Evolutionary conservation across 2,113 vertebrate species (phyloP), one percentile per base, ranked within the genome.

Genomic region (Dermatemys mawii): DNA sequence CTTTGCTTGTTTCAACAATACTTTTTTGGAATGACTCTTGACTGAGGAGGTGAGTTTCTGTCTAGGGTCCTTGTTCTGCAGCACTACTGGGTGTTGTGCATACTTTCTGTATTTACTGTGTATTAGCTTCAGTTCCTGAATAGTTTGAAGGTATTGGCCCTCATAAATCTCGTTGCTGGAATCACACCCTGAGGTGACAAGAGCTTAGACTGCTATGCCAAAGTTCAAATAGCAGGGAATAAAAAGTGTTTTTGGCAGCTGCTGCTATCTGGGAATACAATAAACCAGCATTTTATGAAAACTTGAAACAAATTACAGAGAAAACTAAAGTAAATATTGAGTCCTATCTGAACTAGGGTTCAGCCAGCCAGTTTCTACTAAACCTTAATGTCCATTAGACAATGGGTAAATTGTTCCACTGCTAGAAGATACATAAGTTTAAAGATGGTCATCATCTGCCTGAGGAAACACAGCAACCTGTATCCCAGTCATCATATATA

Each of bases 151-250:
- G 70, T 92, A 24, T 79, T 67, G 13, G 50, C 81, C 76, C 60
- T 87, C 63, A 88, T 73, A 87, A 94, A 91, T 48, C 13, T 86
- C 90, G 63, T 84, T 60, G 57, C 32, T 94, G 63, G 89, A 96
- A 96, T 84, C 19, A 14, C 70, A 91, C 53, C 83, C 88, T 83
- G 54, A 94, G n/a, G 67, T 90, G 55, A 96, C 35, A 91, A 86
- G 57, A 76, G 24, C 75, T 93, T 78, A 80, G 84, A 81, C 90
- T 89, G 67, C 44, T 89, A 88, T 89, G 92, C 35, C 27, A 89
- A 95, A 94, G 76, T 92, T 94, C 78, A 94, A 92, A 93, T 2
- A 90, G 63, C 89, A 93, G 54, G 84, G 73, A 87, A 79, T 67
- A n/a, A 90, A 63, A 90, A 50, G 38, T 1, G 11, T 67, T 75